Conservation (phyloP, 2,888 invertebrate genomes). For the Melinaea menophilus region DNA sequence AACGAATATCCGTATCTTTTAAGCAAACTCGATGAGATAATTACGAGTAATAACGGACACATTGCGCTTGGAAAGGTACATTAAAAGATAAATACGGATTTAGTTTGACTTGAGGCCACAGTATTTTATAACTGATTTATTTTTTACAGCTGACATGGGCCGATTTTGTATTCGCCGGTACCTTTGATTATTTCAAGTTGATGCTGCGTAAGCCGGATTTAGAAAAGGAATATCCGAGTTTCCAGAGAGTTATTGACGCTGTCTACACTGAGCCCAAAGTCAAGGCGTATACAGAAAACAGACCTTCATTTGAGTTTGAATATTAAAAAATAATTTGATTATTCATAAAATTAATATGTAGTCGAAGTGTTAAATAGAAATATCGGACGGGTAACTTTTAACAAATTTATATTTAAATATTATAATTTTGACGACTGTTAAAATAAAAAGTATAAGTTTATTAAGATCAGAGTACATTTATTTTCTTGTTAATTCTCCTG, state of each 20-base stretch:
- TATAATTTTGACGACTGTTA: too few species aligned
- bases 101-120: too few species aligned
- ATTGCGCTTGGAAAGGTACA: slow-evolving; percentile 73
- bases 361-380: too few species aligned
- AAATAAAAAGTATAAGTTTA: too few species aligned
- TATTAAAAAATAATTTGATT: background rate
- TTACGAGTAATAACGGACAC: slow-evolving; percentile 78
- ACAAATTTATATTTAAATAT: too few species aligned
- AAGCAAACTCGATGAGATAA: slow-evolving; percentile 74
- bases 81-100: too few species aligned
- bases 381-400: too few species aligned
- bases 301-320: slow-evolving; percentile 1
- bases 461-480: too few species aligned
- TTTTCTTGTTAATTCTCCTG: too few species aligned
- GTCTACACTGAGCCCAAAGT: slow-evolving; percentile 47
- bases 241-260: slow-evolving; percentile 53
- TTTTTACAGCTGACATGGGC: slow-evolving; percentile 71
- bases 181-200: background rate
- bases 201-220: slow-evolving; percentile 36
- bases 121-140: slow-evolving; percentile 5
- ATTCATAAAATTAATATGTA: too few species aligned
- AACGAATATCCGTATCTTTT: slow-evolving; percentile 74
- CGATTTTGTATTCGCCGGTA: slow-evolving; percentile 71
- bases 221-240: slow-evolving; percentile 52
- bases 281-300: slow-evolving; percentile 8